Conservation (phyloP, 1,140 invertebrate genomes). For the Ctenoplectra terminalis region DNA sequence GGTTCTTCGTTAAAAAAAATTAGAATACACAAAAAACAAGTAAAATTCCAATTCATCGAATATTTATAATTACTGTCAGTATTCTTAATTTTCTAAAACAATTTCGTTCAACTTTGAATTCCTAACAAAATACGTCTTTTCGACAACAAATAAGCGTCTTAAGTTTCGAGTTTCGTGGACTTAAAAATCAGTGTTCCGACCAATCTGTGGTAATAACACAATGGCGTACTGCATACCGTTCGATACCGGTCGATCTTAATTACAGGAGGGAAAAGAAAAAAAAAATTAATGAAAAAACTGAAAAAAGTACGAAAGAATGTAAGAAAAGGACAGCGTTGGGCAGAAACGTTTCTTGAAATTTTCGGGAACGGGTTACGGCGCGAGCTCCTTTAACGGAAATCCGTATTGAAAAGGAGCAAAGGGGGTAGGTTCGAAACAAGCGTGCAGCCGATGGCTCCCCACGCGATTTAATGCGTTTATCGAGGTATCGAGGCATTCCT, state of each 20-base stretch:
- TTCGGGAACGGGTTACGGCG: neutral
- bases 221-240: no score
- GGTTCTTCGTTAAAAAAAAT: neutral
- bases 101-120: no score
- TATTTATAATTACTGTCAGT: neutral
- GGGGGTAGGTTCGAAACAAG: neutral
- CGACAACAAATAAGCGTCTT: no score
- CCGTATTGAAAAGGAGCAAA: neutral
- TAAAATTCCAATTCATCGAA: neutral
- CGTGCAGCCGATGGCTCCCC: neutral
- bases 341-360: neutral
- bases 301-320: neutral
- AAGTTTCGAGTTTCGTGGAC: no score
- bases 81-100: no score
- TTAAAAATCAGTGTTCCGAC: no score
- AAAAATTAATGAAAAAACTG: neutral
- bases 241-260: no score
- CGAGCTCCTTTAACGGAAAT: constrained; percentile 12
- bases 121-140: no score
- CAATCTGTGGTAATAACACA: no score
- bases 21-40: no score
- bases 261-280: neutral
- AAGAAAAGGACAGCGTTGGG: neutral
- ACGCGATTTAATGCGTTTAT: constrained; percentile 60
- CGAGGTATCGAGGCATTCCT: constrained; percentile 43